These are phyloP conservation scores for Aphidius gifuensis DNA, from an alignment of 1,140 invertebrate genomes.

Conservation along the genomic window DNA sequence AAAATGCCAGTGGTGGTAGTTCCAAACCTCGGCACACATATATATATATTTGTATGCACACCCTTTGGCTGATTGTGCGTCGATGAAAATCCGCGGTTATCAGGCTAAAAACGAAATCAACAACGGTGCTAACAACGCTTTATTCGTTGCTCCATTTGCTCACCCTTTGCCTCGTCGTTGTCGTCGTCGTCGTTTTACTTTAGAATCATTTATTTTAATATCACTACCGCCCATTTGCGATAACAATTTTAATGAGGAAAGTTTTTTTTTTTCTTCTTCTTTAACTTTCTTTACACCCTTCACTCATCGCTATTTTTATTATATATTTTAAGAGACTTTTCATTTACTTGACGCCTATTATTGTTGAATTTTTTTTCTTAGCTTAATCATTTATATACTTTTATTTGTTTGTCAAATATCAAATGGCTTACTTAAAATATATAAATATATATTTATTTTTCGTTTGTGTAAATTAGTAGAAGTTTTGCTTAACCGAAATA, in stretches of 20 bases:
- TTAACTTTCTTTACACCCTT: constrained; percentile 2
- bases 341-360: too few species aligned
- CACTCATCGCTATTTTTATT: constrained; percentile 16
- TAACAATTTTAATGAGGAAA: constrained; percentile 19
- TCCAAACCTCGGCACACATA: neutral
- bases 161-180: neutral
- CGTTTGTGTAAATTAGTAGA: too few species aligned
- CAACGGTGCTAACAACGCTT: constrained; percentile 26
- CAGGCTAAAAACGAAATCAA: constrained; percentile 23
- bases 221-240: constrained; percentile 20
- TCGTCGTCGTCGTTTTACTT: neutral
- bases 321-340: neutral
- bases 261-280: constrained; percentile 5
- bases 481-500: too few species aligned
- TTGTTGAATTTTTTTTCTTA: too few species aligned
- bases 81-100: constrained; percentile 26
- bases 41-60: constrained; percentile 4
- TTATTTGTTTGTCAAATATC: too few species aligned
- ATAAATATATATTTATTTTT: too few species aligned
- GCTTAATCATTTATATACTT: too few species aligned
- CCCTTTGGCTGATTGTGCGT: constrained; percentile 20
- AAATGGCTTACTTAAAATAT: too few species aligned
- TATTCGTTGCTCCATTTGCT: constrained; percentile 11
- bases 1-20: constrained; percentile 9
- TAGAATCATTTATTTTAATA: constrained; percentile 22